Base-by-base conservation (phyloP, 2,888 invertebrate species). In the Cryptophagus acutangulus region DNA sequence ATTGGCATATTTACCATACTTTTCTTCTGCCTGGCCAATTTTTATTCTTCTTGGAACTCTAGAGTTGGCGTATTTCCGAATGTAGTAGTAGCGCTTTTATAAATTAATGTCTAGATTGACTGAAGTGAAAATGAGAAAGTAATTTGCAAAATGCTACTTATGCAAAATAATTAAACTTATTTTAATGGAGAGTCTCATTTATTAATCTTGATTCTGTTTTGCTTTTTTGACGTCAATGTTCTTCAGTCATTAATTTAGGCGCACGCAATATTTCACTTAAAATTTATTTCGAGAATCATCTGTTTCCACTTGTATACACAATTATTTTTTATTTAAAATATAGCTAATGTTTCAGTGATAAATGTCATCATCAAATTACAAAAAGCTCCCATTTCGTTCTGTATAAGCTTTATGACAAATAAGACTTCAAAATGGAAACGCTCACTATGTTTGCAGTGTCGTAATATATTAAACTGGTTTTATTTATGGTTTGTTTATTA, bases 401-500 rank as follows among this genome's bases (percentile, higher is more conserved):
- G 40, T 33, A 31, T 38, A 31, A 46, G 46, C 48, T 40, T 46
- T 46, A 41, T 49, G 54, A 54, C 55, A 56, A 56, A 54, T 56
- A 54, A 53, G 51, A 49, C 48, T 50, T 45, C 38, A 39, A 48
- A 53, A 56, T 45, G 47, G 51, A 45, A 53, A 43, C 50, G 48
- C 38, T 50, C n/a, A n/a, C 46, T 43, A 41, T 51, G 48, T 52
- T 54, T 51, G 48, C 47, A 40, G 38, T 35, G 44, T 51, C 49
- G 43, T 51, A 51, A 55, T 57, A 54, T 54, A 57, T 57, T 54
- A 57, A 51, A 49, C 46, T 46, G 48, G 43, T 51, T 49, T 55
- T 57, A 55, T 57, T 55, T 57, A 57, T 57, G 55, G 55, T 54
- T 55, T 57, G 55, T 57, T 57, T 55, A 57, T 57, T 55, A 55